These are phyloP conservation scores for Stegodyphus mimosarum DNA, from an alignment of 1,140 invertebrate species.

Conservation along the genomic window DNA sequence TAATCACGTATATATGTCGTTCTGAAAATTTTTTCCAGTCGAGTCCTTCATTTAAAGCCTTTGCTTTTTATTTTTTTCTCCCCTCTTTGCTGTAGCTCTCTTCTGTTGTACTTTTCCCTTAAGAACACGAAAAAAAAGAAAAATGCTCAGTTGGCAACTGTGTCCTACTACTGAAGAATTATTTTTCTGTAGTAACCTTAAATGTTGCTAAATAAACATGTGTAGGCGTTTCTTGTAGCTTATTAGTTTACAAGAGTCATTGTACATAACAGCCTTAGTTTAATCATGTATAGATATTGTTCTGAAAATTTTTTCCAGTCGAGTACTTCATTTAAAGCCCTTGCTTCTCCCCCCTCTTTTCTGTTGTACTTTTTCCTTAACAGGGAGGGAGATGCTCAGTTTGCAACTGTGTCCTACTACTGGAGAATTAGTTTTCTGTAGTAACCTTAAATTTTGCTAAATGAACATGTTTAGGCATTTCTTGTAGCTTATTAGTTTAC, in stretches of 20 bases:
- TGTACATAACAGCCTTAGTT: not conserved
- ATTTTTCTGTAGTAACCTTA: not conserved
- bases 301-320: no score
- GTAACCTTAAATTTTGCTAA: no score
- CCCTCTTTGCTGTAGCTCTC: not conserved
- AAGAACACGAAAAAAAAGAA: not conserved
- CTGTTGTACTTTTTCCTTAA: no score
- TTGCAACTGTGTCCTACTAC: not conserved
- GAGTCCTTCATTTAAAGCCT: not conserved
- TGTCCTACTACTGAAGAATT: not conserved
- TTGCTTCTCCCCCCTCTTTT: no score
- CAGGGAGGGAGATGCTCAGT: not conserved
- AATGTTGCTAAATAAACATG: conserved; percentile 6
- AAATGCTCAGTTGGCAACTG: not conserved
- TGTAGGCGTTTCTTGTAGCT: not conserved
- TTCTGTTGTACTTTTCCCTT: not conserved
- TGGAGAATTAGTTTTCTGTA: not conserved
- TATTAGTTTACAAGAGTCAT: not conserved
- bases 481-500: no score
- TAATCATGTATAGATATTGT: no score
- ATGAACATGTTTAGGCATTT: no score
- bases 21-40: not conserved
- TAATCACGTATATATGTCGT: no score
- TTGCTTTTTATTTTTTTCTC: not conserved
- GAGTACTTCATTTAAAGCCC: no score